Evolutionary conservation across 2,888 invertebrate species (phyloP).

Genomic region (Ichneumoninae sp.): DNA sequence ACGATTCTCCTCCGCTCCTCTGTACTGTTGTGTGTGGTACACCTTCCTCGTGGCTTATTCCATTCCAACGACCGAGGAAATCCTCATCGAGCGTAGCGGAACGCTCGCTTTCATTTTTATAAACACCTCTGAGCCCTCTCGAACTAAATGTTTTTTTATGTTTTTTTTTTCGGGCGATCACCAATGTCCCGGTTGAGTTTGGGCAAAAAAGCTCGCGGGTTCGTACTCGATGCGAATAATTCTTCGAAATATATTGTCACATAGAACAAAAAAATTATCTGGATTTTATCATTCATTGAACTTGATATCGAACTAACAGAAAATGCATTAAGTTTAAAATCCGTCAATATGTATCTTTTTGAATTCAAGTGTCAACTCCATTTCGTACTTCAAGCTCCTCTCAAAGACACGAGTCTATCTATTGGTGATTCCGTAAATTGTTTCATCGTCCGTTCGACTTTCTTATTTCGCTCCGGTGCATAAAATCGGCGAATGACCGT

Average conservation of each 20-base stretch:
- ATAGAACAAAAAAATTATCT: background rate
- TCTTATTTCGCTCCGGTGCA: slow-evolving; percentile 5
- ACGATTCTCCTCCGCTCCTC: slow-evolving; percentile 43
- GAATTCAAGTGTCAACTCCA: too few species aligned
- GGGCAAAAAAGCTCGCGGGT: background rate
- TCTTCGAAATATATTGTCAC: background rate
- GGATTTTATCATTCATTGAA: too few species aligned
- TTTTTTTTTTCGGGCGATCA: background rate
- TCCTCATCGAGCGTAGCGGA: slow-evolving; percentile 58
- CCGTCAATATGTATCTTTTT: too few species aligned
- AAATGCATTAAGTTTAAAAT: too few species aligned
- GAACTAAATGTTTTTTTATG: background rate
- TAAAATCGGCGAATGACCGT: slow-evolving; percentile 32
- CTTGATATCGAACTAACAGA: too few species aligned
- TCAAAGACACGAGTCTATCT: background rate
- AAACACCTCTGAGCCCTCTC: slow-evolving; percentile 10
- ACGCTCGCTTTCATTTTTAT: slow-evolving; percentile 70
- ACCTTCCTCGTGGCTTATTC: slow-evolving; percentile 30
- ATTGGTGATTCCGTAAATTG: background rate
- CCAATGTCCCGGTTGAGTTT: background rate
- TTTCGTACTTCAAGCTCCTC: background rate
- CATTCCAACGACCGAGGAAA: slow-evolving; percentile 51
- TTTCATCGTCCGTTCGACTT: slow-evolving; percentile 1
- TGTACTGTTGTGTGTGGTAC: slow-evolving; percentile 16
- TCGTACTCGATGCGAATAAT: background rate